These are phyloP conservation scores for Apogon talboti DNA, from an alignment of 2,797 vertebrate species.

Conservation along the genomic window DNA sequence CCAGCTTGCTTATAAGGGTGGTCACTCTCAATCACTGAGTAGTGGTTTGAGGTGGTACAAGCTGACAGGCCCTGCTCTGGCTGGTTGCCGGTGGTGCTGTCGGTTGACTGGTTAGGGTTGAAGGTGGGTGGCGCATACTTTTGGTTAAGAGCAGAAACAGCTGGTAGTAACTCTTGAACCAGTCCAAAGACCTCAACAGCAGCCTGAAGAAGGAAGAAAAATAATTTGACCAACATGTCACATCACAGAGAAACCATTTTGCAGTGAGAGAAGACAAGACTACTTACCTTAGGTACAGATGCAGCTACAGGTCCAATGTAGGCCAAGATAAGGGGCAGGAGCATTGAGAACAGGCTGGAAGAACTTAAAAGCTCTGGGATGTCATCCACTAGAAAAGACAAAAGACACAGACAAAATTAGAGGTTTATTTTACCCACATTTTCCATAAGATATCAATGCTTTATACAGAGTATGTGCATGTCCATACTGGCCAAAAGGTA, in stretches of 20 bases:
- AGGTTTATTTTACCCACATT: neutral
- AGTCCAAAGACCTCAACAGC: slow-evolving; percentile 98
- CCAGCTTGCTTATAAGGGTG: slow-evolving; percentile 97
- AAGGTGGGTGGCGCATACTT: slow-evolving; percentile 98
- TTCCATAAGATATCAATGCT: neutral
- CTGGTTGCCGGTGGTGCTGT: slow-evolving; percentile 98
- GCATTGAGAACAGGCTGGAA: slow-evolving; percentile 98
- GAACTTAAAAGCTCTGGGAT: slow-evolving; percentile 98
- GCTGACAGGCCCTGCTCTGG: slow-evolving; percentile 97
- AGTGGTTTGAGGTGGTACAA: slow-evolving; percentile 97
- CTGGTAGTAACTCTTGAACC: slow-evolving; percentile 95
- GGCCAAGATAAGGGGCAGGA: slow-evolving; percentile 97
- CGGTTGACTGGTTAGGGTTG: slow-evolving; percentile 99
- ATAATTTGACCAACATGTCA: neutral
- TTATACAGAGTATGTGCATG: neutral
- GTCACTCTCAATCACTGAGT: slow-evolving; percentile 96
- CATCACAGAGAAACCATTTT: neutral
- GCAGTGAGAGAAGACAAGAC: neutral
- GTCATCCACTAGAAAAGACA: slow-evolving; percentile 89
- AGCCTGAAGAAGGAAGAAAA: slow-evolving; percentile 82
- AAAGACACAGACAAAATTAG: slow-evolving; percentile 7
- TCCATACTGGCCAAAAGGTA: too few species aligned
- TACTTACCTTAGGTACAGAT: slow-evolving; percentile 93
- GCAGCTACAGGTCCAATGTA: slow-evolving; percentile 98
- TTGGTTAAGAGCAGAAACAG: slow-evolving; percentile 97